These are phyloP conservation scores for Diachrysia chrysitis DNA, from an alignment of 2,888 invertebrate genomes.

Conservation along the genomic window DNA sequence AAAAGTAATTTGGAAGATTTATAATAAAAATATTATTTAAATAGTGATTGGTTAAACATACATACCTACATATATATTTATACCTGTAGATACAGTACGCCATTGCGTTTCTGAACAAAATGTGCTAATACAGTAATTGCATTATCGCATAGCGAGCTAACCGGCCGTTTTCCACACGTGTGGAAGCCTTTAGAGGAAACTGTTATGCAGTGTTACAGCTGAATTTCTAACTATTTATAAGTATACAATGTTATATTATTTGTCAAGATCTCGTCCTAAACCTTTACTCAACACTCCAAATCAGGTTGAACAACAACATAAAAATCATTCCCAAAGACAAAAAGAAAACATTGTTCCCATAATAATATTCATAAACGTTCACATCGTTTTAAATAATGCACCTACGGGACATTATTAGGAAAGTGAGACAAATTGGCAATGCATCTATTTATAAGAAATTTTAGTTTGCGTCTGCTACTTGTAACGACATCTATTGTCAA, in stretches of 20 bases:
- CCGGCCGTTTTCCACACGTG: neutral
- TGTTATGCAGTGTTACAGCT: neutral
- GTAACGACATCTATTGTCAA: conserved; percentile 66
- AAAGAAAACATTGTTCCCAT: neutral
- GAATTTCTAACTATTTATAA: neutral
- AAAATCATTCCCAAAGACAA: neutral
- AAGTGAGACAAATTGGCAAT: neutral
- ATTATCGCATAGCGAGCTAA: neutral
- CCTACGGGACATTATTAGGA: neutral
- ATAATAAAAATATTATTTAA: too few relatives aligned
- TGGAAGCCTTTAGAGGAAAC: conserved; percentile 2
- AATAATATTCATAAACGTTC: neutral
- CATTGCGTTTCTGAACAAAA: neutral
- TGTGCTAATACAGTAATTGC: conserved; percentile 4
- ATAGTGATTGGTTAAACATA: too few relatives aligned
- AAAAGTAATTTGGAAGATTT: too few relatives aligned
- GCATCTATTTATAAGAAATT: neutral
- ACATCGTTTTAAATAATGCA: neutral
- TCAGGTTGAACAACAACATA: neutral
- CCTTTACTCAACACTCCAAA: neutral
- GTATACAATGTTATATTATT: neutral
- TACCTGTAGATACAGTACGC: too few relatives aligned
- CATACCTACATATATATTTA: too few relatives aligned
- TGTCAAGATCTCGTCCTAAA: too few relatives aligned
- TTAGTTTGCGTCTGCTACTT: conserved; percentile 11